Percentiles rank a stretch among this genome's conserved stretches.
These are phyloP conservation scores for Villa cingulata DNA, from an alignment of 2,888 invertebrate genomes.

Conservation along the genomic window DNA sequence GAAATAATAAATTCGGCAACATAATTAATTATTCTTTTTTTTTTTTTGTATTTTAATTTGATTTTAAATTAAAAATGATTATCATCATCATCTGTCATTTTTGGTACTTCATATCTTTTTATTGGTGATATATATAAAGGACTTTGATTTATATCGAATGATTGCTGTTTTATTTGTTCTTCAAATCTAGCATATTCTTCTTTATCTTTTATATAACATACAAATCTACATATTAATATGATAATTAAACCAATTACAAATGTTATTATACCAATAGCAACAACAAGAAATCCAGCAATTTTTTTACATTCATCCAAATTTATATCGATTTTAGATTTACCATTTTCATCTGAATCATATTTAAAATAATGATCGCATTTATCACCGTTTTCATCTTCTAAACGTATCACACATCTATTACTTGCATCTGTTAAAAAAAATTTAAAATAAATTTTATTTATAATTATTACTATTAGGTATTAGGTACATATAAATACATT, in stretches of 20 bases:
- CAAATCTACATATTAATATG: conserved; percentile 35
- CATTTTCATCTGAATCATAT: conserved; percentile 21
- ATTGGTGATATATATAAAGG: conserved; percentile 52
- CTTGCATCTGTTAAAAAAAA: conserved; percentile 15
- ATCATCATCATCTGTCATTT: conserved; percentile 11
- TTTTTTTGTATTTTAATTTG: too few relatives aligned
- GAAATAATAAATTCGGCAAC: too few relatives aligned
- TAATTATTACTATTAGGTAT: too few relatives aligned
- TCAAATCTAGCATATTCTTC: conserved; percentile 42
- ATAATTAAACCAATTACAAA: conserved; percentile 38
- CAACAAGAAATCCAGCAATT: conserved; percentile 1
- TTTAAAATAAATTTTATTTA: too few relatives aligned
- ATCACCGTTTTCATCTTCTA: conserved; percentile 21
- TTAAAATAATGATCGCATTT: conserved; percentile 29
- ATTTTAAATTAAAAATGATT: too few relatives aligned
- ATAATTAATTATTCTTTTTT: too few relatives aligned
- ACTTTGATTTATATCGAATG: conserved; percentile 37
- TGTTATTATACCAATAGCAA: conserved; percentile 31
- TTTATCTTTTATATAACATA: conserved; percentile 39
- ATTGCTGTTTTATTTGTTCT: conserved; percentile 36
- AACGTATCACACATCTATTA: conserved; percentile 24
- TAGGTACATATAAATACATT: too few relatives aligned
- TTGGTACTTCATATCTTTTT: conserved; percentile 43
- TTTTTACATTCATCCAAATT: conserved; percentile 23
- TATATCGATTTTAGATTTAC: conserved; percentile 23